A percentile compares a stretch with the other conserved stretches of the same genome.
These are phyloP conservation scores for Corythornis madagascariensis DNA, from an alignment of 2,113 vertebrate genomes.

Conservation along the genomic window DNA sequence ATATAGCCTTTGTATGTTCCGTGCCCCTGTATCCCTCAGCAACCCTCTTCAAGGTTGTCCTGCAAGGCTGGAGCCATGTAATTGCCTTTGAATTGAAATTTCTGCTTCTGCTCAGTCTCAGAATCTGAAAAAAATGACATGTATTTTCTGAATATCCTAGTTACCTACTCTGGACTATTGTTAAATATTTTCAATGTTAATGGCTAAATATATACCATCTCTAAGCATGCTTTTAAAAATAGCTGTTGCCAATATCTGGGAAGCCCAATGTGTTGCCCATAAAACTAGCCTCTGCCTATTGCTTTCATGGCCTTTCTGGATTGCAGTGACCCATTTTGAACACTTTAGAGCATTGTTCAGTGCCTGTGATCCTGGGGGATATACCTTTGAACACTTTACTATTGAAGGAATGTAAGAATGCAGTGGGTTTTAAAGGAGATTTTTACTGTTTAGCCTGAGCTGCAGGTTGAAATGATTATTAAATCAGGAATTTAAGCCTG, in stretches of 20 bases:
- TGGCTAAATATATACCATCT: accelerated
- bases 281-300: background rate
- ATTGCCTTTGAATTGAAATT: background rate
- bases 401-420: background rate
- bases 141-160: background rate
- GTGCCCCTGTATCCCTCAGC: background rate
- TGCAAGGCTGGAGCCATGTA: background rate
- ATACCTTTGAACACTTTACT: background rate
- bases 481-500: background rate
- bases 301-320: background rate
- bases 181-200: background rate
- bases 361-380: background rate
- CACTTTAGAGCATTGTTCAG: background rate
- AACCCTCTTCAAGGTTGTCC: background rate
- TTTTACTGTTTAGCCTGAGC: background rate
- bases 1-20: background rate
- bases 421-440: background rate
- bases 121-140: background rate
- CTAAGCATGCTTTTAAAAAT: background rate
- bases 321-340: background rate
- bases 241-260: background rate
- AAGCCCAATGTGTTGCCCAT: background rate
- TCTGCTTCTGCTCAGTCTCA: background rate
- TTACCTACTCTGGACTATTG: background rate
- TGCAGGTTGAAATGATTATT: background rate